Base-by-base conservation (phyloP, 2,888 invertebrate genomes). In the Synanthedon vespiformis region DNA sequence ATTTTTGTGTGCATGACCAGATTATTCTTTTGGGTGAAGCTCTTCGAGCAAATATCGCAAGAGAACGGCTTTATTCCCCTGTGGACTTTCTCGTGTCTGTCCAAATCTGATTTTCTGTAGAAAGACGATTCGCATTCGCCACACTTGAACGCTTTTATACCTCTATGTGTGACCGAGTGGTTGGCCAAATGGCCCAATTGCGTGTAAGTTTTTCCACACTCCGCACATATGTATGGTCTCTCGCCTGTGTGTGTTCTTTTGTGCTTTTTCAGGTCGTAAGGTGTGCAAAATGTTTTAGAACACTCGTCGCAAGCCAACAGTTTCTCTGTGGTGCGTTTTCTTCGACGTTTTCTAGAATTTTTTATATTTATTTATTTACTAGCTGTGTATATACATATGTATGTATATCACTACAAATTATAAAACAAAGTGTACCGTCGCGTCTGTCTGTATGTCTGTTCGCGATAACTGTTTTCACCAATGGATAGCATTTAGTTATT, bases 161-260 rank as follows among this genome's bases (percentile, higher is more conserved):
- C 53, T 2, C 44, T 52, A 40, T 54, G 51, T 11, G 27, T 51
- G 11, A 52, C 8, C 10, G 27, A 3, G 40, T 54, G 53, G 18
- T 48, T 51, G 1, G 48, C 34, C 0, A 86, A 53, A 40, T 86
- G 85, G 0, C 85, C 85, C 0, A 75, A 65, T 44, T 85, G 86
- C 0, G 80, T 81, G 60, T 83, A 86, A 0, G 83, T 83, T 54
- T 83, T 84, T 0, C 85, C 85, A n/a, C 86, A 86, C 0, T 68
- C 65, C 0, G 78, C 73, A 18, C 86, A 86, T 82, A 85, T 81
- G 55, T 82, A 86, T 0, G 85, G 85, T 0, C 85, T 57, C 50
- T 83, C 84, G 0, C 82, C 81, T 0, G 78, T 75, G 57, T 85
- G 85, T 0, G 80, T 82, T 0, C 82, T 61, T 0, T 60, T 54